phyloP scores from a whole-genome alignment of 2,797 vertebrate species.

The Paguma larvata region DNA sequence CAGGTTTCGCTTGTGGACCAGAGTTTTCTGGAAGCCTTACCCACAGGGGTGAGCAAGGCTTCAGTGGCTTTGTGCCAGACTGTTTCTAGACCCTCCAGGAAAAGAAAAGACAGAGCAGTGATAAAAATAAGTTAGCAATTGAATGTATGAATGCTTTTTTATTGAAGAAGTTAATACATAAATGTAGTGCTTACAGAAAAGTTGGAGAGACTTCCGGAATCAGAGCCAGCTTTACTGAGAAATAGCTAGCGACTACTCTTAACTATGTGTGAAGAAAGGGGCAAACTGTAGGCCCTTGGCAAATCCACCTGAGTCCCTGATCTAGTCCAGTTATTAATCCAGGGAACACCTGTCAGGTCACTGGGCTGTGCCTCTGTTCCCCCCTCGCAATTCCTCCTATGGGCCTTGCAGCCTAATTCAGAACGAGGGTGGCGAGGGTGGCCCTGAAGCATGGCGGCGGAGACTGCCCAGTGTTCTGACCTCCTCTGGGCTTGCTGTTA shows the following conservation, averaged over 20 bases:
- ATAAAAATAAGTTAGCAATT: background rate
- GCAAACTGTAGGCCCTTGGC: background rate
- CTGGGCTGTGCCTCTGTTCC: background rate
- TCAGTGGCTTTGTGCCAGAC: background rate
- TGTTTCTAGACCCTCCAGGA: background rate
- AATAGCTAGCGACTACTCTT: background rate
- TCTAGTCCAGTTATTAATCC: background rate
- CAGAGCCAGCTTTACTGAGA: background rate
- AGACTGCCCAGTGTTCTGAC: background rate
- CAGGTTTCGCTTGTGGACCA: conserved; percentile 91
- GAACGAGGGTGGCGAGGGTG: background rate
- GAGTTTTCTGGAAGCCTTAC: conserved; percentile 80
- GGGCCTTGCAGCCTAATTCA: background rate
- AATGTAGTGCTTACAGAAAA: background rate
- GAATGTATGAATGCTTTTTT: background rate
- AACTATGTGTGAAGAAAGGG: background rate
- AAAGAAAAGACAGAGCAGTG: background rate
- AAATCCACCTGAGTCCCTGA: background rate
- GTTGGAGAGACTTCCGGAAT: background rate
- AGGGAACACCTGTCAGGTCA: background rate
- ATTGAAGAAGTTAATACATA: background rate
- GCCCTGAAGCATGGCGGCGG: background rate
- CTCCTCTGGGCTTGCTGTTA: background rate
- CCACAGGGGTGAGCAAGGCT: background rate
- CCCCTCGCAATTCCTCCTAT: background rate